Evolutionary conservation across 2,888 invertebrate genomes (phyloP).

Genomic region (Megaustenia siamemsis): DNA sequence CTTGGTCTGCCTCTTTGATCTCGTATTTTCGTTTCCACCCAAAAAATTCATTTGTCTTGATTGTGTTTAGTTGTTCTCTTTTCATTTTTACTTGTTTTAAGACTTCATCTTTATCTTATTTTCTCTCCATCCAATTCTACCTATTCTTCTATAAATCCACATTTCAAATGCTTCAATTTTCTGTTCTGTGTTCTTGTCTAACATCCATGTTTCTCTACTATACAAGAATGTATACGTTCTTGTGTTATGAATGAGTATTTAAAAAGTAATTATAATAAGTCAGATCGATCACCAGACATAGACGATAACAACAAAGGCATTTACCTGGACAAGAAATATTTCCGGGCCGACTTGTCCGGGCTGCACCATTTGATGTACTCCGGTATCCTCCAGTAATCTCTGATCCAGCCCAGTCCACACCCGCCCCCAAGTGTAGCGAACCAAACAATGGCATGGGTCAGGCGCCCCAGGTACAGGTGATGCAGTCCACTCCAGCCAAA

Average conservation of each 20-base stretch:
- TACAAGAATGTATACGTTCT: too few species aligned
- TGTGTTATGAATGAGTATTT: not conserved
- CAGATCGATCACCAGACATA: not conserved
- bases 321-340: not conserved
- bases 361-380: constrained; percentile 88
- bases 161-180: too few species aligned
- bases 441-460: constrained; percentile 94
- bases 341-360: constrained; percentile 35
- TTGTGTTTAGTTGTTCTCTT: too few species aligned
- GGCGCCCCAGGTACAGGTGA: constrained; percentile 92
- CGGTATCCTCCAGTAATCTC: constrained; percentile 91
- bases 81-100: too few species aligned
- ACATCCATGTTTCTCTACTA: too few species aligned
- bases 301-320: not conserved
- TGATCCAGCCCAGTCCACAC: constrained; percentile 91
- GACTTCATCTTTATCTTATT: too few species aligned
- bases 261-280: not conserved
- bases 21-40: too few species aligned
- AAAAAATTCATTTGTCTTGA: too few species aligned
- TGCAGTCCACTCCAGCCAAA: constrained; percentile 94
- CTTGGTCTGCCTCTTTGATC: too few species aligned
- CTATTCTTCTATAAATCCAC: too few species aligned
- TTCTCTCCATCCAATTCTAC: too few species aligned
- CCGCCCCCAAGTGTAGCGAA: constrained; percentile 90
- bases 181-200: too few species aligned